These are phyloP conservation scores for Ammodytes dubius DNA, from an alignment of 2,113 vertebrate species.

Conservation along the genomic window DNA sequence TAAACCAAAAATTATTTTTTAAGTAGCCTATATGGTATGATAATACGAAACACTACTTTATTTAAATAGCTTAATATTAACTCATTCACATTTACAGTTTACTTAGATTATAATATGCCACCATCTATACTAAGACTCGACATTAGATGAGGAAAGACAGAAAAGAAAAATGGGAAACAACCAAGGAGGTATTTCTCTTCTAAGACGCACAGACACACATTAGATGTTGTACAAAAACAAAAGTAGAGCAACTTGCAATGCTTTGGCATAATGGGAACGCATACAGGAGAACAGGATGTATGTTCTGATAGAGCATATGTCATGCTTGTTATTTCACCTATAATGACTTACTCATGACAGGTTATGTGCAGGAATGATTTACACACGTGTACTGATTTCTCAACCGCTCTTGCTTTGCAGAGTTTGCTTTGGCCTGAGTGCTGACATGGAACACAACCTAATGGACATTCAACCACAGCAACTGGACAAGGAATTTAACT, in stretches of 20 bases:
- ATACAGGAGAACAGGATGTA: background rate
- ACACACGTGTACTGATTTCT: constrained; percentile 48
- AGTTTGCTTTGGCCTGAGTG: constrained; percentile 86
- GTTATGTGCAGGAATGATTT: constrained; percentile 74
- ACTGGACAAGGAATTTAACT: constrained; percentile 60
- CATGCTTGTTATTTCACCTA: constrained; percentile 43
- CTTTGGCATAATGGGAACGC: background rate
- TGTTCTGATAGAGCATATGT: constrained; percentile 40
- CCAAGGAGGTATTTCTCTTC: background rate
- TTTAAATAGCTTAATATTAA: background rate
- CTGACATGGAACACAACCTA: constrained; percentile 87
- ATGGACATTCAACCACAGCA: constrained; percentile 75
- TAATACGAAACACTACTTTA: background rate
- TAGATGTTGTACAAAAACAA: background rate
- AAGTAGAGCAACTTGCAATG: background rate
- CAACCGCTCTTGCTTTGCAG: constrained; percentile 78
- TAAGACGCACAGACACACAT: background rate
- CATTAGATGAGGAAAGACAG: background rate
- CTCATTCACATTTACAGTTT: background rate
- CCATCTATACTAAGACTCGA: background rate
- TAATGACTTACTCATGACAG: constrained; percentile 65
- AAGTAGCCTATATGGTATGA: background rate
- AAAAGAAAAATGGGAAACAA: background rate
- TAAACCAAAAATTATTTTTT: too few relatives aligned
- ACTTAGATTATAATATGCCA: background rate